These are phyloP conservation scores for Poeciliopsis turneri DNA, from an alignment of 2,797 vertebrate species.

Conservation along the genomic window DNA sequence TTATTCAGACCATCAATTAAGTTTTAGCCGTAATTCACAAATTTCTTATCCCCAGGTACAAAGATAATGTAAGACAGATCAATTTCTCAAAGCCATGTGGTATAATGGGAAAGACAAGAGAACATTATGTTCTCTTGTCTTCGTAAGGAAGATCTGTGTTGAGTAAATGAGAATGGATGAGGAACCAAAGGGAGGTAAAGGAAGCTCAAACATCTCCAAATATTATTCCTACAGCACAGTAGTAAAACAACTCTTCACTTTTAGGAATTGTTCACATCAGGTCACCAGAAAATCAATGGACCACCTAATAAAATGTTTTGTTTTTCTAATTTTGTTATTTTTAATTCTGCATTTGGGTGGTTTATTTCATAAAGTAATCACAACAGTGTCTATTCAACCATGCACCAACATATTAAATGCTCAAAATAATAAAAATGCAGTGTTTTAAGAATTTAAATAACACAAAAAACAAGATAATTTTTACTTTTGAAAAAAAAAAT, in stretches of 20 bases:
- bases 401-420: neutral
- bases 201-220: neutral
- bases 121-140: neutral
- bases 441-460: neutral
- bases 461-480: neutral
- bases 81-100: neutral
- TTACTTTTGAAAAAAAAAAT: neutral
- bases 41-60: neutral
- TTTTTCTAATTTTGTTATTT: neutral
- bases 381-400: neutral
- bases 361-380: neutral
- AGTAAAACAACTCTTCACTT: neutral
- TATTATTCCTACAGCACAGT: neutral
- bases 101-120: neutral
- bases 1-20: neutral
- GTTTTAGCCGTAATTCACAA: neutral
- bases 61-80: neutral
- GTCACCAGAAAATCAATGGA: neutral
- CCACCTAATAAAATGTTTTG: neutral
- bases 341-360: neutral
- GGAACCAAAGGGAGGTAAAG: neutral
- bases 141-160: neutral
- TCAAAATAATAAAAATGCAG: neutral
- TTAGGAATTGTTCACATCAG: neutral
- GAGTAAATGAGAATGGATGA: neutral